These are phyloP conservation scores for Caretta caretta DNA, from an alignment of 2,113 vertebrate genomes.

Conservation along the genomic window DNA sequence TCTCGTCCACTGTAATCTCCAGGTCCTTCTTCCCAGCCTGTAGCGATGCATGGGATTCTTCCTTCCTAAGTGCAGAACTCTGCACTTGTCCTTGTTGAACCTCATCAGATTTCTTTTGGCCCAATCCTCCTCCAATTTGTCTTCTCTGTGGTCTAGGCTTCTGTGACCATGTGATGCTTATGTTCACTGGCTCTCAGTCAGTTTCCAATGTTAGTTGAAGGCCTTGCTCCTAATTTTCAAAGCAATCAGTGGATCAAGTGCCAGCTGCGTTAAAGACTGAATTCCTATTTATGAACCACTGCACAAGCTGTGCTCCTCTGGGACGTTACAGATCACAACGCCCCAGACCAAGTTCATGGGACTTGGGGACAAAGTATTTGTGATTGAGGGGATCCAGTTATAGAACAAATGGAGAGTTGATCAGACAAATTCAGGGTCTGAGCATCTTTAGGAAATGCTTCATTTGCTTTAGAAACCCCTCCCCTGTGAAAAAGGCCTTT, in stretches of 20 bases:
- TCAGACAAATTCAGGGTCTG: background rate
- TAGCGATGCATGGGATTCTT: too few species aligned
- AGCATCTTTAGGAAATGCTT: background rate
- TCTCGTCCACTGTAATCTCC: too few species aligned
- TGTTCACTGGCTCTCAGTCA: background rate
- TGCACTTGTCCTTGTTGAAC: too few species aligned
- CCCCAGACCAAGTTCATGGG: background rate
- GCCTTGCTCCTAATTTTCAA: background rate
- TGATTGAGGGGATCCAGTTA: background rate
- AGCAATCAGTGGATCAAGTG: background rate
- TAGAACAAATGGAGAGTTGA: background rate
- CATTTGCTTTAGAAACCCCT: background rate
- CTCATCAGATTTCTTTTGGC: too few species aligned
- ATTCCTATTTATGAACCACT: rapidly evolving
- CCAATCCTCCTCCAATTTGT: too few species aligned
- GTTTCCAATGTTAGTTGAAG: background rate
- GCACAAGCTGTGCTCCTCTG: background rate
- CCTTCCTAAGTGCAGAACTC: too few species aligned
- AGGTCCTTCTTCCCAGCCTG: too few species aligned
- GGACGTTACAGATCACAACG: background rate
- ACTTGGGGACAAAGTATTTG: background rate
- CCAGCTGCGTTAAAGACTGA: background rate
- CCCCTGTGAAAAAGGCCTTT: background rate
- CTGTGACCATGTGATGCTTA: background rate
- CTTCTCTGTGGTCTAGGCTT: background rate